phyloP scores from a whole-genome alignment of 1,140 invertebrate genomes.

The Drosophila mayri region DNA sequence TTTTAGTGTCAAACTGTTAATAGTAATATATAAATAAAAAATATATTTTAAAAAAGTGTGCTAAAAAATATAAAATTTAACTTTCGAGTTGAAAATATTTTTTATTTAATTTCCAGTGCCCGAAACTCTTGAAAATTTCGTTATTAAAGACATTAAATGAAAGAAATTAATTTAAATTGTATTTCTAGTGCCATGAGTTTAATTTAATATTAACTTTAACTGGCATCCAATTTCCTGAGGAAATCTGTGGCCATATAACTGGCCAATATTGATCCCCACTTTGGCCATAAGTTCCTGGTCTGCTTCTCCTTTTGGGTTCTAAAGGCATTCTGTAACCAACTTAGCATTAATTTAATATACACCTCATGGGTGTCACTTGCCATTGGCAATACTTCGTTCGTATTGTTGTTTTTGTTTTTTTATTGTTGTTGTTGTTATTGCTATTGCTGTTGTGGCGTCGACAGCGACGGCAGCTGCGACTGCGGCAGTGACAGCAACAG shows the following conservation, averaged over 20 bases:
- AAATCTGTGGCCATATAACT: not conserved
- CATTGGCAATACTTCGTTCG: conserved; percentile 35
- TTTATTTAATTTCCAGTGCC: too few relatives aligned
- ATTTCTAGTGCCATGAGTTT: not conserved
- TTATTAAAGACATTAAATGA: too few relatives aligned
- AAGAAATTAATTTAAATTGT: not conserved
- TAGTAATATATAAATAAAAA: too few relatives aligned
- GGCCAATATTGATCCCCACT: not conserved
- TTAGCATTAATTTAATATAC: conserved; percentile 52
- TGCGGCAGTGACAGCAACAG: conserved; percentile 11
- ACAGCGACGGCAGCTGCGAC: conserved; percentile 49
- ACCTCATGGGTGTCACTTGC: conserved; percentile 46
- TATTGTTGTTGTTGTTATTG: conserved; percentile 12
- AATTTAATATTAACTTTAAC: not conserved
- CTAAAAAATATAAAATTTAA: too few relatives aligned
- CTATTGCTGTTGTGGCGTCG: conserved; percentile 31
- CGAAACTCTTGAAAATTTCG: too few relatives aligned
- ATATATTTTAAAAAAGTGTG: too few relatives aligned
- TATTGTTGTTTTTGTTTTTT: conserved; percentile 20
- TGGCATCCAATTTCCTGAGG: not conserved
- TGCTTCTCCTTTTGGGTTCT: not conserved
- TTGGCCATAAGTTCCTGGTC: conserved; percentile 1
- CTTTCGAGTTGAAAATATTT: too few relatives aligned
- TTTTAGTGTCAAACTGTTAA: too few relatives aligned
- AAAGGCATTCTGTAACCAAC: conserved; percentile 31